Conservation (phyloP, 2,113 vertebrate genomes). For the Illadopsis cleaveri region DNA sequence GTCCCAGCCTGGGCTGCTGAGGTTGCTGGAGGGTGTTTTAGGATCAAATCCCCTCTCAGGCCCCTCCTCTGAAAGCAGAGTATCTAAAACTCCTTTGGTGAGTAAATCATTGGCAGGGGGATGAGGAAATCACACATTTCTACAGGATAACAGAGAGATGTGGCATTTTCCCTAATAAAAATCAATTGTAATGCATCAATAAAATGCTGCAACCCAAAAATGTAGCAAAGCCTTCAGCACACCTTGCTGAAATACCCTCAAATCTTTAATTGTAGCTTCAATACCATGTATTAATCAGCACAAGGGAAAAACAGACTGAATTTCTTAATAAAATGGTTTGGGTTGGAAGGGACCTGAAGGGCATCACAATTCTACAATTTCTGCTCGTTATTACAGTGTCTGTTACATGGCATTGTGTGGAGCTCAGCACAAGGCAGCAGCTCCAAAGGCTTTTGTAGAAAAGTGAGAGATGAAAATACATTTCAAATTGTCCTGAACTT, state of each 20-base stretch:
- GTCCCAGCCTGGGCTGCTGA: neutral
- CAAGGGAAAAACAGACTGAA: neutral
- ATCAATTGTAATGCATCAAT: accelerated
- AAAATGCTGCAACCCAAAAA: neutral
- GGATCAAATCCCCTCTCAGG: neutral
- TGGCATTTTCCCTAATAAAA: accelerated
- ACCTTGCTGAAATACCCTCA: neutral
- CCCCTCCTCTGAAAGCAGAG: neutral
- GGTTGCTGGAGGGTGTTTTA: neutral
- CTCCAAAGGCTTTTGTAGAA: neutral
- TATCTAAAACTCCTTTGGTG: neutral
- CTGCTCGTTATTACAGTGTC: accelerated
- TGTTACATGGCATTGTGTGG: accelerated
- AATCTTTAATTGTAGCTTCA: neutral
- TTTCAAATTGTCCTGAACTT: neutral
- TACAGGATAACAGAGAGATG: neutral
- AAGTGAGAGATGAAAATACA: neutral
- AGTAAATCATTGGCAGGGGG: neutral
- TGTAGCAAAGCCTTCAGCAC: neutral
- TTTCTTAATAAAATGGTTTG: neutral
- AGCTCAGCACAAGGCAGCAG: neutral
- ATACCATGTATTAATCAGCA: neutral
- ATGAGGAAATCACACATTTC: neutral
- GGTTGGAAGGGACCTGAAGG: no score
- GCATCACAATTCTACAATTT: neutral